Percentiles rank a stretch among this genome's conserved stretches.
These are phyloP conservation scores for Lissocephala sabroskyi DNA, from an alignment of 2,888 invertebrate species.

Conservation along the genomic window DNA sequence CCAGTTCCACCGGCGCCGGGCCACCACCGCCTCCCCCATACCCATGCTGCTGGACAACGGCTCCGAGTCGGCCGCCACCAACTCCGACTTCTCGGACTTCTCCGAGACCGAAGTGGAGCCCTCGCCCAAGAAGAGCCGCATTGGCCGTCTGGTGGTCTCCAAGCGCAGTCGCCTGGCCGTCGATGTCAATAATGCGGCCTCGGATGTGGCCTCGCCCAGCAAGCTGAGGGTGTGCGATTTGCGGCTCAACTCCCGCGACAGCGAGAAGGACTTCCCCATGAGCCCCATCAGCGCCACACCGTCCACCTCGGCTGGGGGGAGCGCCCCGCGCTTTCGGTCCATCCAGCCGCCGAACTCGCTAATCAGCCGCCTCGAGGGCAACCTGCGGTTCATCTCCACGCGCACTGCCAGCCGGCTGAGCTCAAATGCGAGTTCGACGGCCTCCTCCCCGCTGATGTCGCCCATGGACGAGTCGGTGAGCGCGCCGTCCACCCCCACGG, in stretches of 20 bases:
- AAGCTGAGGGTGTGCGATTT: conserved; percentile 80
- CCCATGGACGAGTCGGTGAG: conserved; percentile 60
- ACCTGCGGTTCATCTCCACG: conserved; percentile 42
- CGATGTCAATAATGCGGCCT: conserved; percentile 69
- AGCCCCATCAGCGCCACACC: conserved; percentile 44
- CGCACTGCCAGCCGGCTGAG: conserved; percentile 44
- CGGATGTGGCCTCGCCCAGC: conserved; percentile 79
- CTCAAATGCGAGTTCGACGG: conserved; percentile 52
- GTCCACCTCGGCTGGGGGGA: conserved; percentile 31
- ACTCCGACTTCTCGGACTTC: conserved; percentile 74
- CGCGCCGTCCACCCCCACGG: conserved; percentile 42
- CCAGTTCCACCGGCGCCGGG: conserved; percentile 68
- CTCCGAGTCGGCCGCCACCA: conserved; percentile 68
- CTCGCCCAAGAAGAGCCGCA: conserved; percentile 80
- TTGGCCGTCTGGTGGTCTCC: conserved; percentile 72
- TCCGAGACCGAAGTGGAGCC: conserved; percentile 82
- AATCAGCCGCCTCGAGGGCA: conserved; percentile 49
- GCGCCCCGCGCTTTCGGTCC: conserved; percentile 42
- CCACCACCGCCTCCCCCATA: conserved; percentile 68
- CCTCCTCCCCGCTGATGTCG: conserved; percentile 58
- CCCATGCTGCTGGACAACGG: conserved; percentile 69
- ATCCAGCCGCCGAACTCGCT: conserved; percentile 56
- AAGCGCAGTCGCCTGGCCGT: conserved; percentile 72
- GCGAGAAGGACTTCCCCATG: conserved; percentile 73
- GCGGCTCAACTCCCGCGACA: conserved; percentile 78